A percentile compares a stretch with the other conserved stretches of the same genome.
Evolutionary conservation across 2,888 invertebrate genomes (phyloP).

Genomic region (Apodemia duryi): DNA sequence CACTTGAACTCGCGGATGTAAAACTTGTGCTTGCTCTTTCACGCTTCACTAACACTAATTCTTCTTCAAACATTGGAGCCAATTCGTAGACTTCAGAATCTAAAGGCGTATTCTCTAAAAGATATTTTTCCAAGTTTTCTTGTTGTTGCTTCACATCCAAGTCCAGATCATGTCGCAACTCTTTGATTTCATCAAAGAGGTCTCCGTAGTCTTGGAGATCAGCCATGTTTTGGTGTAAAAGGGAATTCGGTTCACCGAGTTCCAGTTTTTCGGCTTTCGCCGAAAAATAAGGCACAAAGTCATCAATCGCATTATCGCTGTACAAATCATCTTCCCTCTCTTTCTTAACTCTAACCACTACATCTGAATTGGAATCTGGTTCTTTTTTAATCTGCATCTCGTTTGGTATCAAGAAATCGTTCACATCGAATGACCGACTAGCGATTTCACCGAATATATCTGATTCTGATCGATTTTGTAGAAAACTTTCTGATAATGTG

Average conservation of each 20-base stretch:
- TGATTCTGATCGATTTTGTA: slow-evolving; percentile 54
- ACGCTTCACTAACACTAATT: slow-evolving; percentile 62
- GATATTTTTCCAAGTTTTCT: slow-evolving; percentile 61
- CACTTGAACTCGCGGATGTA: slow-evolving; percentile 70
- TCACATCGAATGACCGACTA: slow-evolving; percentile 65
- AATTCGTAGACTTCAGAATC: slow-evolving; percentile 60
- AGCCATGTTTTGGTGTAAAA: slow-evolving; percentile 78
- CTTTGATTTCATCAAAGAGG: slow-evolving; percentile 56
- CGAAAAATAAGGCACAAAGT: slow-evolving; percentile 64
- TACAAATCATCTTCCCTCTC: slow-evolving; percentile 59
- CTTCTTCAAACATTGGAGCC: slow-evolving; percentile 67
- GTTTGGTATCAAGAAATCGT: slow-evolving; percentile 59
- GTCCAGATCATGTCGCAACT: slow-evolving; percentile 60
- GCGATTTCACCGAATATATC: slow-evolving; percentile 67
- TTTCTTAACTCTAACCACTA: slow-evolving; percentile 52
- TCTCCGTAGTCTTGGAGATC: slow-evolving; percentile 78
- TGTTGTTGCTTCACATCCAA: slow-evolving; percentile 65
- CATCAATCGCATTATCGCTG: slow-evolving; percentile 67
- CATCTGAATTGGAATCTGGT: slow-evolving; percentile 35
- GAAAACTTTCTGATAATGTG: slow-evolving; percentile 60
- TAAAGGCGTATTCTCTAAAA: slow-evolving; percentile 66
- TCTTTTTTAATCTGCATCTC: slow-evolving; percentile 69
- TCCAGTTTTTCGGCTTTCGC: slow-evolving; percentile 56
- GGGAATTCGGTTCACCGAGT: slow-evolving; percentile 60
- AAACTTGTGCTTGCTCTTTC: slow-evolving; percentile 74